Evolutionary conservation across 2,797 vertebrate species (phyloP), one percentile per base, ranked within the genome.

Genomic region (Aphelocoma californica): DNA sequence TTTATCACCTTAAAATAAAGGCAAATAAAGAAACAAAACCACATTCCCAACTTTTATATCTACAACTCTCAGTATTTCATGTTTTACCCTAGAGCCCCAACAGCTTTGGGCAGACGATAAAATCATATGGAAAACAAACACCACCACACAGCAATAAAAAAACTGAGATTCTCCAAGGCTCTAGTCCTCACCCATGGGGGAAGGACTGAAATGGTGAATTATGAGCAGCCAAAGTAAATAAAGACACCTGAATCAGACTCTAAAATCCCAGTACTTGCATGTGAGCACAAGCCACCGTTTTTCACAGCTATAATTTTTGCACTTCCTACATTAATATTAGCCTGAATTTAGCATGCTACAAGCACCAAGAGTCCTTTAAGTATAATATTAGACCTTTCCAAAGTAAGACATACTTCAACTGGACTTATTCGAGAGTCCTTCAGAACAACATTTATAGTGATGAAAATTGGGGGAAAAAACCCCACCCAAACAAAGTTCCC

Each of bases 391-490:
- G 8, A 81, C 20, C 21, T 60, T 80, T 70, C 53, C 28, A 45
- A 51, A 88, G 12, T 21, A 57, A 78, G 21, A 19, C 5, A 19
- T 38, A 85, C 12, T 85, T 89, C n/a, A 84, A 18, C 20, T 12
- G 18, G 16, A 10, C 21, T 77, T 61, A 73, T 15, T 50, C 56
- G 50, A 34, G 45, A 67, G n/a, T 24, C n/a, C 25, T 82, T 71
- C 69, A 56, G 56, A 60, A 69, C 10, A 81, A 32, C 14, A 67
- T 82, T 45, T n/a, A 65, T 18, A 78, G n/a, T 18, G 6, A 16
- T 25, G 51, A 71, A 38, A 28, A 26, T 0, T 15, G 32, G 6
- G 13, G 14, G 1, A 3, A 47, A 81, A 71, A 23, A 9, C 0
- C 12, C 38, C 18, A 60, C 60, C 4, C 16, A 47, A 78, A 28